These are phyloP conservation scores for Vulpes lagopus DNA, from an alignment of 2,113 vertebrate genomes.

Conservation along the genomic window DNA sequence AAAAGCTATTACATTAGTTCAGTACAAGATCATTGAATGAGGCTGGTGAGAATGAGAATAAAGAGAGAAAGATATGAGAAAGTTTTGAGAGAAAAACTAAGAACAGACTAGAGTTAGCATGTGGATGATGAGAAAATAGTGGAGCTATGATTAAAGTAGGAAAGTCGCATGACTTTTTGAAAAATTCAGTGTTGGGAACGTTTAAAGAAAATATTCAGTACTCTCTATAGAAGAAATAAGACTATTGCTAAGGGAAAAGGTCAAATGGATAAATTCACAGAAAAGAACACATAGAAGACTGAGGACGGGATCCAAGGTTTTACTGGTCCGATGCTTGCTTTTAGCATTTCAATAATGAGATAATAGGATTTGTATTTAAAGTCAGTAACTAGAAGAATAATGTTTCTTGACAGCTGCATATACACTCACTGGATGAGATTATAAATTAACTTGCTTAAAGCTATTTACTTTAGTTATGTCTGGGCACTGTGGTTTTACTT, in stretches of 20 bases:
- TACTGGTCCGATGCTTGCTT: conserved; percentile 26
- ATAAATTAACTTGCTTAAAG: conserved; percentile 82
- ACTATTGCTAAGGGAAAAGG: background rate
- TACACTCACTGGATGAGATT: conserved; percentile 81
- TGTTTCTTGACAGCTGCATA: conserved; percentile 81
- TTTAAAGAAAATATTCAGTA: background rate
- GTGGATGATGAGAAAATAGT: background rate
- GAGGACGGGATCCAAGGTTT: background rate
- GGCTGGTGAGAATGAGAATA: background rate
- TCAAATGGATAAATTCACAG: background rate
- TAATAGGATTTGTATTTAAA: conserved; percentile 74
- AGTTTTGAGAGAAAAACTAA: background rate
- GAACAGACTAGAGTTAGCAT: background rate
- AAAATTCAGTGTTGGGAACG: background rate
- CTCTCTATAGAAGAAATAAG: background rate
- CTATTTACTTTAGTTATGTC: conserved; percentile 80
- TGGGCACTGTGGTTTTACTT: conserved; percentile 72
- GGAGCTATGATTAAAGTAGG: background rate
- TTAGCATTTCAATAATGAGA: conserved; percentile 31
- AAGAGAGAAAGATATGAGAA: background rate
- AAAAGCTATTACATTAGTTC: background rate
- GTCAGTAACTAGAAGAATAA: conserved; percentile 80
- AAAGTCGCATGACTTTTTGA: background rate
- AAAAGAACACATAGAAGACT: background rate
- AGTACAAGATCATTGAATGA: background rate